Percentiles rank a stretch among this genome's conserved stretches.
These are phyloP conservation scores for Aphidius colemani DNA, from an alignment of 2,888 invertebrate species.

Conservation along the genomic window DNA sequence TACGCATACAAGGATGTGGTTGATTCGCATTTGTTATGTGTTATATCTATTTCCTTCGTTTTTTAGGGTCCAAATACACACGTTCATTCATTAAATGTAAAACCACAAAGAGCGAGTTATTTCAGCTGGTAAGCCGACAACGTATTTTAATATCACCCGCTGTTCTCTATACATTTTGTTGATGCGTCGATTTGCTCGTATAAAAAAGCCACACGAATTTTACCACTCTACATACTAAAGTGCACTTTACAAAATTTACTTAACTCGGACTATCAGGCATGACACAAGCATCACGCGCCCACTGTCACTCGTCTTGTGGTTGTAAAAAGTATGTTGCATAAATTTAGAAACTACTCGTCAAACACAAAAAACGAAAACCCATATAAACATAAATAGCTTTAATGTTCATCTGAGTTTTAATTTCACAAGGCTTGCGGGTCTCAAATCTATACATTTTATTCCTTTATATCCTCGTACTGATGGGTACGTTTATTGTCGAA, in stretches of 20 bases:
- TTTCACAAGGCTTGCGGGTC: too few species aligned
- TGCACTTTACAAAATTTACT: slow-evolving; percentile 30
- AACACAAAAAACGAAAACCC: too few species aligned
- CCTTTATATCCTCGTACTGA: too few species aligned
- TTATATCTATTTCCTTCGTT: slow-evolving; percentile 7
- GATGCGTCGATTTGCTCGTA: slow-evolving; percentile 1
- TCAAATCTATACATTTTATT: too few species aligned
- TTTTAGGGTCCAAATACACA: slow-evolving; percentile 8
- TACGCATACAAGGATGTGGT: slow-evolving; percentile 8
- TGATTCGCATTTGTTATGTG: slow-evolving; percentile 17
- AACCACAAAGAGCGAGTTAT: slow-evolving; percentile 22
- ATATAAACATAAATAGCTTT: too few species aligned
- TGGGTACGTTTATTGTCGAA: too few species aligned
- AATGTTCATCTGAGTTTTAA: too few species aligned
- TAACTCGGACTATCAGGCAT: slow-evolving; percentile 26
- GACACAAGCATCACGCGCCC: slow-evolving; percentile 24
- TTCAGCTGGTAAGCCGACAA: slow-evolving; percentile 20
- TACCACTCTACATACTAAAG: slow-evolving; percentile 32
- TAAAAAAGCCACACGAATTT: slow-evolving; percentile 12
- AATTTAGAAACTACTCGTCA: slow-evolving; percentile 24
- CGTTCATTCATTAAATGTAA: slow-evolving; percentile 19
- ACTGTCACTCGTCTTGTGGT: slow-evolving; percentile 17
- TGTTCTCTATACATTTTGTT: background rate
- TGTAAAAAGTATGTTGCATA: slow-evolving; percentile 19
- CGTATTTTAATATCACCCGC: slow-evolving; percentile 20